Evolutionary conservation across 2,113 vertebrate genomes (phyloP), one percentile per base, ranked within the genome.

Genomic region (Hirundichthys speculiger): DNA sequence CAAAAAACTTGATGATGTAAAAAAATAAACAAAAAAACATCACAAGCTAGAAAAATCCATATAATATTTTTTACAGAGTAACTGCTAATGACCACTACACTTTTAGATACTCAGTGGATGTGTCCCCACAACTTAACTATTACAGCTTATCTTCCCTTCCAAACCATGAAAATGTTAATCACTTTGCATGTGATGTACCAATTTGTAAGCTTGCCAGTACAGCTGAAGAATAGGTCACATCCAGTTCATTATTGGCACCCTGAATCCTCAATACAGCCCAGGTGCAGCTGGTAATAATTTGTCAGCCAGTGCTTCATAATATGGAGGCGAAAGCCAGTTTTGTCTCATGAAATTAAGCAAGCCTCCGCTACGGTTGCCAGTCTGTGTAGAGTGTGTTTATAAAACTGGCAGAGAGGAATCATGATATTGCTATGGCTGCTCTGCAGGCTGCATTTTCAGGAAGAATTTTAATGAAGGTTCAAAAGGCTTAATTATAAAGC

Each of bases 381-480:
- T 57, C 46, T 56, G 39, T 53, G 42, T 41, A n/a, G 38, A 45
- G 54, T 2, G 42, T 52, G 58, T 64, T 38, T 43, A 52, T 54
- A 56, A 61, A 64, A 67, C 74, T 64, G 62, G 59, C 45, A 54
- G 50, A 3, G 4, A 66, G 64, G 51, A 87, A 81, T 76, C 68
- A 43, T 83, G 66, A 76, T 71, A 81, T 77, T 84, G 61, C 69
- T 80, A 13, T 77, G 64, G 54, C 60, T 59, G 66, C 67, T 65
- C 68, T 83, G 20, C 46, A 53, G 70, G 76, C 54, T 20, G 40
- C 10, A 38, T 34, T 64, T 3, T n/a, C 45, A 19, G 38, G 53
- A 60, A 54, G 77, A 83, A 86, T 88, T 25, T 76, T 69, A 87
- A 86, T 85, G 74, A 85, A 60, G 52, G 42, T 19, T 14, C 53